These are phyloP conservation scores for Ischnus inquisitorius DNA, from an alignment of 2,888 invertebrate genomes.

Conservation along the genomic window DNA sequence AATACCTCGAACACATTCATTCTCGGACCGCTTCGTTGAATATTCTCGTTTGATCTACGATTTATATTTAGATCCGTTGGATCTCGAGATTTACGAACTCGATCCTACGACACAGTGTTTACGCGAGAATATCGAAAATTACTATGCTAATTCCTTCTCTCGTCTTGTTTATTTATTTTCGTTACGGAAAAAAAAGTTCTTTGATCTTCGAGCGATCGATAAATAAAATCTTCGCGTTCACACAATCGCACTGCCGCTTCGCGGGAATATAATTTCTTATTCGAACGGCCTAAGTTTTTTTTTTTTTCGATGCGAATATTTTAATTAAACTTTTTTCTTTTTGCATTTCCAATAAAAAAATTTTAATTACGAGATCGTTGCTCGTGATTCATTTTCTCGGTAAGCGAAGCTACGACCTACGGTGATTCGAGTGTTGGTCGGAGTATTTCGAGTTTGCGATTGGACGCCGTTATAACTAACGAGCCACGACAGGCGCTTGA, in stretches of 20 bases:
- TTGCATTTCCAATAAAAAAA: too few species aligned
- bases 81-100: constrained; percentile 28
- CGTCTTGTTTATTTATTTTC: not conserved
- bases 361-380: constrained; percentile 21
- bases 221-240: not conserved
- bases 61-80: constrained; percentile 53
- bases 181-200: too few species aligned
- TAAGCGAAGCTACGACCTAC: constrained; percentile 52
- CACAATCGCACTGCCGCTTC: not conserved
- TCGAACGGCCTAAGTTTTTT: not conserved
- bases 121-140: constrained; percentile 33
- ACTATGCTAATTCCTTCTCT: not conserved
- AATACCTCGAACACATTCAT: constrained; percentile 31
- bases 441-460: constrained; percentile 61
- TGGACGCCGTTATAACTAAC: constrained; percentile 68
- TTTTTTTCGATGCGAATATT: not conserved
- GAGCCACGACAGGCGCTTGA: constrained; percentile 69
- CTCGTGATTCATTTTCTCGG: not conserved
- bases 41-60: constrained; percentile 51
- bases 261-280: not conserved
- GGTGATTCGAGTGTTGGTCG: constrained; percentile 42
- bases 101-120: constrained; percentile 33
- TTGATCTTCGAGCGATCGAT: too few species aligned
- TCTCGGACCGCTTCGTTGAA: constrained; percentile 12
- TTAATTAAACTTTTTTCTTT: not conserved